These are phyloP conservation scores for Aphidius gifuensis DNA, from an alignment of 1,140 invertebrate species.

Conservation along the genomic window DNA sequence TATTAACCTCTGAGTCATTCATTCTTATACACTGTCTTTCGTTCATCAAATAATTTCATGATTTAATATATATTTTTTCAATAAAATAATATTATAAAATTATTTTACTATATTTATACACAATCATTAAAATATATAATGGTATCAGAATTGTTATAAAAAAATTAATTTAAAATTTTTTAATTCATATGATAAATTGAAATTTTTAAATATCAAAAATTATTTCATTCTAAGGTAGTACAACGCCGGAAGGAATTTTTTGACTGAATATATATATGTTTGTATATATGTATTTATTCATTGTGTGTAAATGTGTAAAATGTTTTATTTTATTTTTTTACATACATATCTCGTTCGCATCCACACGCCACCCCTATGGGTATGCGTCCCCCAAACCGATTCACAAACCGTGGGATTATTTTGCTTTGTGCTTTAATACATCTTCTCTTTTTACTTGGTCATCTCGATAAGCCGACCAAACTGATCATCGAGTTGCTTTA, in stretches of 20 bases:
- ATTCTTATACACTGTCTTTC: constrained; percentile 8
- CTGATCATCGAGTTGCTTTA: background rate
- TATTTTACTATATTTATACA: too few relatives aligned
- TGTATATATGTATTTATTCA: too few relatives aligned
- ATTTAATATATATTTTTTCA: background rate
- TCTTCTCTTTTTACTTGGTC: constrained; percentile 2
- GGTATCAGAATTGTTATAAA: too few relatives aligned
- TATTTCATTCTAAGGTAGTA: too few relatives aligned
- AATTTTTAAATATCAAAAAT: too few relatives aligned
- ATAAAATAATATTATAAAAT: too few relatives aligned
- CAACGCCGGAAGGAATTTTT: too few relatives aligned
- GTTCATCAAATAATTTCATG: background rate
- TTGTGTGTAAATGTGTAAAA: background rate
- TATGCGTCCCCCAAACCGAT: background rate
- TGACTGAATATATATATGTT: too few relatives aligned
- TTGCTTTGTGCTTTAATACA: constrained; percentile 6
- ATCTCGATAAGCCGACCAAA: constrained; percentile 13
- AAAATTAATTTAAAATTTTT: too few relatives aligned
- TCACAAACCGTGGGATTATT: constrained; percentile 6
- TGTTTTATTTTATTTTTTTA: constrained; percentile 1
- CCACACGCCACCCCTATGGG: background rate
- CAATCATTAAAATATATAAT: too few relatives aligned
- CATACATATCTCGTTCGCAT: constrained; percentile 5
- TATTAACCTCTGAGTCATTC: constrained; percentile 43
- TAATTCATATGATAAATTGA: too few relatives aligned